A percentile compares a stretch with the other conserved stretches of the same genome.
Conservation (phyloP, 2,797 vertebrate species). For the Pampus argenteus region DNA sequence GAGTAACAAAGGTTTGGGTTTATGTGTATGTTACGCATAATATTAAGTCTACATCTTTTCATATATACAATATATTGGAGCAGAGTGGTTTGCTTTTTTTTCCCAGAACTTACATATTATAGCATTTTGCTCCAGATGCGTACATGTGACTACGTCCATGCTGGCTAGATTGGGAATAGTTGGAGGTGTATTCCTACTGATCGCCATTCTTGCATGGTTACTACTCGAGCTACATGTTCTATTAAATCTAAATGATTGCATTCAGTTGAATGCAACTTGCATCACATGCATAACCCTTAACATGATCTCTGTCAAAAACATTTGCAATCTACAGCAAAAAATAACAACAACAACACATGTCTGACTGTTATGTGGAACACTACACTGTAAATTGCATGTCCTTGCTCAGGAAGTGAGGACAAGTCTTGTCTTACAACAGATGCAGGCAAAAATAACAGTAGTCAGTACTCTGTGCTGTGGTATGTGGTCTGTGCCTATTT, state of each 20-base stretch:
- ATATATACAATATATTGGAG: background rate
- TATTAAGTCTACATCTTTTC: background rate
- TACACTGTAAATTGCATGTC: background rate
- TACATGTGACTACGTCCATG: no score
- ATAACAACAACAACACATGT: background rate
- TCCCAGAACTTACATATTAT: background rate
- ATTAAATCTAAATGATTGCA: background rate
- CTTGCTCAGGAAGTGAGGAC: background rate
- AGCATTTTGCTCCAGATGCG: background rate
- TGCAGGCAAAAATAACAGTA: slow-evolving; percentile 9
- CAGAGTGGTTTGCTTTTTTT: no score
- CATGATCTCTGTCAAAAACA: background rate
- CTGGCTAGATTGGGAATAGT: no score
- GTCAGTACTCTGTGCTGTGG: background rate
- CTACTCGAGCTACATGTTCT: background rate
- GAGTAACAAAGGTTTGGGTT: background rate
- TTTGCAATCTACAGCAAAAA: no score
- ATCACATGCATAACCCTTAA: background rate
- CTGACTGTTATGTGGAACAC: background rate
- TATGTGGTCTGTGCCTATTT: slow-evolving; percentile 68
- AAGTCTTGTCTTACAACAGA: background rate
- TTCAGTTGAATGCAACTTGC: background rate
- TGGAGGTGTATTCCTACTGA: background rate
- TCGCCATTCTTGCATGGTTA: slow-evolving; percentile 1
- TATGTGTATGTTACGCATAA: background rate